Evolutionary conservation across 2,888 invertebrate species (phyloP).

Genomic region (Caenorhabditis doughertyi): DNA sequence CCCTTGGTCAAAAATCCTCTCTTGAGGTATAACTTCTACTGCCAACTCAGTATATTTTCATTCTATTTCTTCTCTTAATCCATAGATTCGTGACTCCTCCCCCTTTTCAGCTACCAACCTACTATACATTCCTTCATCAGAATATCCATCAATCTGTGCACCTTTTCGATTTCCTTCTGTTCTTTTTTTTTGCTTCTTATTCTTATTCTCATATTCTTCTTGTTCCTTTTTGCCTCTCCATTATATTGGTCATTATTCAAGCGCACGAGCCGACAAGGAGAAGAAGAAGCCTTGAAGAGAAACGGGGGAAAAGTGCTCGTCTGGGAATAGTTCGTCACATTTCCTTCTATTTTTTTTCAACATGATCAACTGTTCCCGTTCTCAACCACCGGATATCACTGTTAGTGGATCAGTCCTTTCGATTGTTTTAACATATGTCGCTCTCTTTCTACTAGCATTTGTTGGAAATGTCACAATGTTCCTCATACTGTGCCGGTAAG

Average conservation of each 20-base stretch:
- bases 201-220: constrained; percentile 11
- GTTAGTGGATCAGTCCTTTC: constrained; percentile 52
- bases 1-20: not conserved
- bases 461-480: constrained; percentile 80
- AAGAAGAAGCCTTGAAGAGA: constrained; percentile 30
- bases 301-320: constrained; percentile 33
- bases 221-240: constrained; percentile 18
- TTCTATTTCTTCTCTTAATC: not conserved
- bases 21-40: not conserved
- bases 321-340: constrained; percentile 38
- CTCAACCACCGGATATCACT: constrained; percentile 50
- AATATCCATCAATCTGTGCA: constrained; percentile 37
- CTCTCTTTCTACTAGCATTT: constrained; percentile 76
- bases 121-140: constrained; percentile 13
- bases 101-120: not conserved
- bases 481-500: constrained; percentile 77
- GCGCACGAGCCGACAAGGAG: constrained; percentile 34
- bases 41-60: too few species aligned
- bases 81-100: constrained; percentile 18
- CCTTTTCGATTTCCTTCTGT: constrained; percentile 30
- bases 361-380: constrained; percentile 56
- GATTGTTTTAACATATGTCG: constrained; percentile 67
- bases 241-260: constrained; percentile 54
- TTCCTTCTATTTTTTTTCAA: not conserved
- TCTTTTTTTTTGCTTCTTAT: not conserved